phyloP scores from a whole-genome alignment of 2,888 invertebrate species.

The Mythimna vitellina region DNA sequence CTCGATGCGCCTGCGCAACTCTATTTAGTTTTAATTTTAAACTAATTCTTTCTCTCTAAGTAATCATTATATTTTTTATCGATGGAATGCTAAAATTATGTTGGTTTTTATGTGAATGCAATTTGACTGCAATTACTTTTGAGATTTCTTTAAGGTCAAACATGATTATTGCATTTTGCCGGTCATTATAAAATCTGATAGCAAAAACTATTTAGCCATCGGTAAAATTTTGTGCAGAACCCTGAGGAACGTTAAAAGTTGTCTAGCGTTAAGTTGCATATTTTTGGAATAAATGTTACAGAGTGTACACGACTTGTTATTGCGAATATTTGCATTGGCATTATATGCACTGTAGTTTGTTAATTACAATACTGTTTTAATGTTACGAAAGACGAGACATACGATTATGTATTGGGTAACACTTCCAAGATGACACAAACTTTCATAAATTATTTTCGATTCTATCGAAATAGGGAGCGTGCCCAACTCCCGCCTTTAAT shows the following conservation, averaged over 20 bases:
- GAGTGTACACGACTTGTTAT: slow-evolving; percentile 27
- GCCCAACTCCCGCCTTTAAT: slow-evolving; percentile 85
- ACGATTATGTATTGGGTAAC: slow-evolving; percentile 50
- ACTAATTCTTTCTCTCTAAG: slow-evolving; percentile 68
- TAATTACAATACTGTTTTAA: slow-evolving; percentile 47
- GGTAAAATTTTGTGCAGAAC: slow-evolving; percentile 1
- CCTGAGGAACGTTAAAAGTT: not conserved
- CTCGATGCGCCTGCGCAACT: slow-evolving; percentile 75
- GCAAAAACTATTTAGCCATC: not conserved
- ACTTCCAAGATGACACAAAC: slow-evolving; percentile 71
- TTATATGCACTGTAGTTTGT: slow-evolving; percentile 38
- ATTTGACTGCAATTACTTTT: slow-evolving; percentile 6
- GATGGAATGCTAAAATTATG: slow-evolving; percentile 59
- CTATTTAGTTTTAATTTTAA: slow-evolving; percentile 73
- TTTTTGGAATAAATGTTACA: slow-evolving; percentile 21
- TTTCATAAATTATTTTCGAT: slow-evolving; percentile 86
- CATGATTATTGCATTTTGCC: not conserved
- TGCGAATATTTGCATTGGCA: slow-evolving; percentile 38
- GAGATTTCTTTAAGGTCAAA: slow-evolving; percentile 9
- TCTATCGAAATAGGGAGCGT: slow-evolving; percentile 85
- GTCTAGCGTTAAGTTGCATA: slow-evolving; percentile 1
- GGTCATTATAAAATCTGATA: not conserved
- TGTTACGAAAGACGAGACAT: slow-evolving; percentile 41
- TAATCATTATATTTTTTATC: slow-evolving; percentile 55
- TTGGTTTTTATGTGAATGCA: slow-evolving; percentile 52